Evolutionary conservation across 1,140 invertebrate genomes (phyloP), one percentile per base, ranked within the genome.

Genomic region (Aleiodes sp.): DNA sequence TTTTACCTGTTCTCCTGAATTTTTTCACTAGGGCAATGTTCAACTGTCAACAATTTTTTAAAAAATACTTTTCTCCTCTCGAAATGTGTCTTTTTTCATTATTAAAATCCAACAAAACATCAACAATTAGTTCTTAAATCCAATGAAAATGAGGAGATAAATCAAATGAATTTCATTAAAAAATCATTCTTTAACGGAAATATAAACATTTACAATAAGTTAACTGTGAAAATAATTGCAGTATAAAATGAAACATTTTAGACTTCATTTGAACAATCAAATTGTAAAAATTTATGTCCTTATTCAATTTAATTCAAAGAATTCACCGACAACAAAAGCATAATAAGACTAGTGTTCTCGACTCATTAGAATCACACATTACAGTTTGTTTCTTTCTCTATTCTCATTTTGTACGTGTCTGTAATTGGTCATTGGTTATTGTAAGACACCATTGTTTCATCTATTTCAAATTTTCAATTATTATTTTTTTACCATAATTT

Each of bases 381-480:
- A 52, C 62, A 66, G 39, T 29, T 43, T 63, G 19, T 67, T 16
- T 35, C 10, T 35, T 41, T 35, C 64, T 14, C 62, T 31, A 57
- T 62, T 68, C 43, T 71, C 41, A n/a, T n/a, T n/a, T n/a, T 71
- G 31, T 61, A 56, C 28, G 28, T 57, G 57, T 37, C 41, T 62
- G n/a, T n/a, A n/a, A n/a, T n/a, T n/a, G n/a, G n/a, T n/a, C n/a
- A n/a, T n/a, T n/a, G n/a, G n/a, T n/a, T n/a, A n/a, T n/a, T n/a
- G n/a, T n/a, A n/a, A n/a, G n/a, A n/a, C n/a, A n/a, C n/a, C n/a
- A n/a, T n/a, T n/a, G n/a, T n/a, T n/a, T n/a, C n/a, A n/a, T n/a
- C n/a, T n/a, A n/a, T n/a, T n/a, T n/a, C n/a, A n/a, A n/a, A n/a
- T 70, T 66, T 70, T 10, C 65, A 66, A 61, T 43, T 46, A 39